These are phyloP conservation scores for Erebia ligea DNA, from an alignment of 2,888 invertebrate genomes.

Conservation along the genomic window DNA sequence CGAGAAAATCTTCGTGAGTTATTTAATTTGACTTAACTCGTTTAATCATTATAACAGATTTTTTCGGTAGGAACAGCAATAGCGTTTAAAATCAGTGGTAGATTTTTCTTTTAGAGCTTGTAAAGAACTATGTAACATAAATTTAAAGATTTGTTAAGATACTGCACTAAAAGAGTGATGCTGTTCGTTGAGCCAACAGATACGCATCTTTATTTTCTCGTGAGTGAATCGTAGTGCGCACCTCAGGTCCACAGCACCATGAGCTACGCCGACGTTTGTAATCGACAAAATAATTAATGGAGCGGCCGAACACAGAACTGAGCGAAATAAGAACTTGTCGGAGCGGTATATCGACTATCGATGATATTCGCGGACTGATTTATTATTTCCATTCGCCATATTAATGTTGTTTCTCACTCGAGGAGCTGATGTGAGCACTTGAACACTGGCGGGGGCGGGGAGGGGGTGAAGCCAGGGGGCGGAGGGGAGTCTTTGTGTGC, in stretches of 20 bases:
- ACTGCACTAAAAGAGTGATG: background rate
- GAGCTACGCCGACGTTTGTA: constrained; percentile 31
- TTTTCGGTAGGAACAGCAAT: too few species aligned
- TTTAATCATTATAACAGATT: too few species aligned
- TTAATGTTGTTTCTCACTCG: constrained; percentile 38
- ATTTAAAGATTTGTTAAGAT: too few species aligned
- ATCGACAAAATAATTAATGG: constrained; percentile 38
- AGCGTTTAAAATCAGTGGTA: too few species aligned
- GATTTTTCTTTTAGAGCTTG: too few species aligned
- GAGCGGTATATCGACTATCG: constrained; percentile 37
- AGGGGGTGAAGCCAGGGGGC: background rate
- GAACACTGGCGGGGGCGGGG: background rate
- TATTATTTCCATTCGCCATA: constrained; percentile 42
- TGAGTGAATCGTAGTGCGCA: background rate
- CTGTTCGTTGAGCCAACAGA: background rate
- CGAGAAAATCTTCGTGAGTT: too few species aligned
- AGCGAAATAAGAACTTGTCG: constrained; percentile 32
- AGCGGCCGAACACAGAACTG: too few species aligned
- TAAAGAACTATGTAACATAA: too few species aligned
- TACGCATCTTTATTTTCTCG: too few species aligned
- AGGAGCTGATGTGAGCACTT: background rate
- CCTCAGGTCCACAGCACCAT: background rate
- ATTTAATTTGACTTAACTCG: too few species aligned
- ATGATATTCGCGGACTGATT: constrained; percentile 41
- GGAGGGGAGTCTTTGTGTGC: background rate